These are phyloP conservation scores for Asbolus verrucosus DNA, from an alignment of 1,140 invertebrate species.

Conservation along the genomic window DNA sequence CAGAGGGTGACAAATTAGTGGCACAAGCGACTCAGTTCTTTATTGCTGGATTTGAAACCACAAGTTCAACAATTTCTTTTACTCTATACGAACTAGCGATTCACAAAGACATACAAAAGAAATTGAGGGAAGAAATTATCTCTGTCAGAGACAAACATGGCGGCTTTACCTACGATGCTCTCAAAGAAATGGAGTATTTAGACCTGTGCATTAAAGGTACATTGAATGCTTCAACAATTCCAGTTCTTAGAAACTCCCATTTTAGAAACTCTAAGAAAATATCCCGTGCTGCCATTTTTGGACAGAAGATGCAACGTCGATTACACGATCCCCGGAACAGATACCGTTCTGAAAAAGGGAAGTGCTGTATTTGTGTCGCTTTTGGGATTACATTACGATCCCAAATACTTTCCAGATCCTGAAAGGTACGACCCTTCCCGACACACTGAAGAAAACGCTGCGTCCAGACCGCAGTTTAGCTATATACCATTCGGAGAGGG, in stretches of 20 bases:
- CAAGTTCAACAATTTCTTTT: constrained; percentile 65
- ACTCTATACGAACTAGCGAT: constrained; percentile 49
- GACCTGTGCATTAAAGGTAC: constrained; percentile 35
- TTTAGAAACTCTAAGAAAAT: constrained; percentile 71
- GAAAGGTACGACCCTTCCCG: constrained; percentile 74
- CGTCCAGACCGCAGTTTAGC: constrained; percentile 52
- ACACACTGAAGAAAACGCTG: constrained; percentile 66
- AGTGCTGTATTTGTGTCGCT: constrained; percentile 64
- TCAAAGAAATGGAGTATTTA: constrained; percentile 46
- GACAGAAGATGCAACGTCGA: constrained; percentile 66
- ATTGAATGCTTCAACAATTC: no score
- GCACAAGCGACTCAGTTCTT: constrained; percentile 64
- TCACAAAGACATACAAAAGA: constrained; percentile 27
- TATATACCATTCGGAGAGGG: constrained; percentile 74
- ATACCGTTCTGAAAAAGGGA: constrained; percentile 64
- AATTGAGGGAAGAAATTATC: constrained; percentile 17
- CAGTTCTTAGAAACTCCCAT: neutral
- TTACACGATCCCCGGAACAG: constrained; percentile 63
- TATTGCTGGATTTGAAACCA: constrained; percentile 71
- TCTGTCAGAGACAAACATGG: neutral
- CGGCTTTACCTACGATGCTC: constrained; percentile 17
- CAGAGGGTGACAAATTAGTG: constrained; percentile 54
- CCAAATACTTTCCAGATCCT: constrained; percentile 69
- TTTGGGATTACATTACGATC: constrained; percentile 62
- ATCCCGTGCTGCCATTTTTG: constrained; percentile 71